Evolutionary conservation across 2,113 vertebrate species (phyloP).

Genomic region (Saguinus midas): DNA sequence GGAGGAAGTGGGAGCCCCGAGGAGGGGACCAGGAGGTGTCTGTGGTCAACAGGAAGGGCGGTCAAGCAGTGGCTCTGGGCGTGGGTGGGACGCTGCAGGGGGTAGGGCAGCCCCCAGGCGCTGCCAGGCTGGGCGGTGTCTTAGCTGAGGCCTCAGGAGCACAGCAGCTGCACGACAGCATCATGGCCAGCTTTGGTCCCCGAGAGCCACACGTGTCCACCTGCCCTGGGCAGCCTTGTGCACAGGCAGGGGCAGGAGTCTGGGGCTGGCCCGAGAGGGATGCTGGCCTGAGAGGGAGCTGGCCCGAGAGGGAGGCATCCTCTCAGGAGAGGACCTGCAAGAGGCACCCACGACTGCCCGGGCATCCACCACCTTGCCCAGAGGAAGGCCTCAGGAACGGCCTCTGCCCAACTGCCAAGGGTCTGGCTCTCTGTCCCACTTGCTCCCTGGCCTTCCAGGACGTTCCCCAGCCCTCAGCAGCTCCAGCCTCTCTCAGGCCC

Average conservation of each 20-base stretch:
- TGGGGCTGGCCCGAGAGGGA: neutral
- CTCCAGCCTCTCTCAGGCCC: neutral
- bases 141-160: neutral
- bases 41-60: neutral
- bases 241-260: neutral
- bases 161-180: neutral
- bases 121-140: neutral
- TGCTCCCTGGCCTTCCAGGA: neutral
- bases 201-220: neutral
- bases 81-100: neutral
- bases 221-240: neutral
- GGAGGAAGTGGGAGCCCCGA: neutral
- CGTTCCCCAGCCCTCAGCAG: neutral
- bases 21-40: neutral
- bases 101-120: neutral
- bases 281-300: neutral
- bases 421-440: no score
- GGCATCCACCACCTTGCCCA: neutral
- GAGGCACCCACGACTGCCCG: no score
- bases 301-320: neutral
- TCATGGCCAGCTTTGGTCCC: no score
- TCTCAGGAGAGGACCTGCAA: neutral
- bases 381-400: neutral
- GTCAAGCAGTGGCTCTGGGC: neutral
- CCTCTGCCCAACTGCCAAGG: neutral